Percentiles rank a stretch among this genome's conserved stretches.
These are phyloP conservation scores for Phymatocera aterrima DNA, from an alignment of 2,888 invertebrate species.

Conservation along the genomic window DNA sequence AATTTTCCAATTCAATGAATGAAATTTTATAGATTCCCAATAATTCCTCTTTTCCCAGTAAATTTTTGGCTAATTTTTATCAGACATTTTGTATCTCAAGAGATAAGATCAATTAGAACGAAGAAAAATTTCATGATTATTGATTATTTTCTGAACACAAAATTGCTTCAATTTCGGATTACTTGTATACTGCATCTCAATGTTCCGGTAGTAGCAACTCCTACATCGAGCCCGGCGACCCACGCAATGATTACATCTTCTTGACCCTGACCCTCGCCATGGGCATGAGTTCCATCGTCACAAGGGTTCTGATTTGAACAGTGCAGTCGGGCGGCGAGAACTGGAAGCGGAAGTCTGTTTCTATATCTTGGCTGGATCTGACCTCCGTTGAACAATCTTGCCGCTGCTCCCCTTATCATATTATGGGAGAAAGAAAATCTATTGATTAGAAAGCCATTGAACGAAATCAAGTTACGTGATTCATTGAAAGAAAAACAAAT, in stretches of 20 bases:
- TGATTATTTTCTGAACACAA: background rate
- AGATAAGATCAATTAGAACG: no score
- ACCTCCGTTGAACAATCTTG: constrained; percentile 66
- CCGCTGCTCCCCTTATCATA: constrained; percentile 62
- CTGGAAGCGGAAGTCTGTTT: constrained; percentile 68
- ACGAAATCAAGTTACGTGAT: no score
- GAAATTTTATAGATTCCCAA: no score
- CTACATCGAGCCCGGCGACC: constrained; percentile 70
- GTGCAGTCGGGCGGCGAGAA: constrained; percentile 66
- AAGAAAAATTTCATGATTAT: background rate
- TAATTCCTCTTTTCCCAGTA: no score
- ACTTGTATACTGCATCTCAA: constrained; percentile 70
- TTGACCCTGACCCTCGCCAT: constrained; percentile 57
- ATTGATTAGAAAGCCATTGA: background rate
- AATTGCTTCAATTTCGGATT: background rate
- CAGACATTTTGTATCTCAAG: no score
- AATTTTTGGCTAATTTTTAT: no score
- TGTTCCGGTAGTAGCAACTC: constrained; percentile 58
- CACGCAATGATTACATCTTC: constrained; percentile 68
- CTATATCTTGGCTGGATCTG: constrained; percentile 68
- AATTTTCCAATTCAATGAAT: no score
- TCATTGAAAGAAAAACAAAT: no score
- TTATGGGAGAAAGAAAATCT: background rate
- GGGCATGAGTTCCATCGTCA: constrained; percentile 47
- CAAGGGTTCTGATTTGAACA: constrained; percentile 56